Base-by-base conservation (phyloP, 2,888 invertebrate species). In the Sussaba pulchella region DNA sequence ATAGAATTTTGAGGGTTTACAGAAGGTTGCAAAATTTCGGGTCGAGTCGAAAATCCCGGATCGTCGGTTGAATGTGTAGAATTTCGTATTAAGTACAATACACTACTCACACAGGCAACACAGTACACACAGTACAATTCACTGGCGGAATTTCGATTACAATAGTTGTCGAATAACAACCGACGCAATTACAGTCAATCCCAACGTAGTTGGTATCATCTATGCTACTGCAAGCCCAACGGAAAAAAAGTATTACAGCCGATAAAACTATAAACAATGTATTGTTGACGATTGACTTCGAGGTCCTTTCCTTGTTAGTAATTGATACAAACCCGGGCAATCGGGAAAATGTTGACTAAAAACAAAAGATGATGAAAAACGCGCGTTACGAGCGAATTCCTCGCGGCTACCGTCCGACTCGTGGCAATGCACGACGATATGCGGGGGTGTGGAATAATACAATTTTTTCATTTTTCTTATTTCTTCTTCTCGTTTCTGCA, bases 381-480 rank as follows among this genome's bases (percentile, higher is more conserved):
- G 64, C 2, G 31, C 4, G 6, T 2, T 69, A 47, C 21, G 21
- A 72, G 12, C 24, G 52, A 31, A 57, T 43, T n/a, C n/a, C n/a
- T n/a, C n/a, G 21, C 6, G n/a, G 39, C 12, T 59, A 39, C 39
- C 5, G n/a, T 52, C 54, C 21, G 50, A n/a, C 39, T 67, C 19
- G 47, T 36, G n/a, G 66, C 17, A 17, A n/a, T 47, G 17, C 9
- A 19, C 17, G 36, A 17, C 10, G 31, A 9, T 31, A 17, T 19
- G 14, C 17, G 50, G 39, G 17, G 54, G 66, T 71, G 67, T 10
- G 64, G 72, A 72, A 71, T 61, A 72, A 72, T 59, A 31, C 31
- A 31, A 31, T 31, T 31, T 31, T 31, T 31, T 31, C 6, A 5
- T 6, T 6, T 31, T 31, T 31, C 6, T 31, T 31, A 67, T 36